Evolutionary conservation across 2,113 vertebrate species (phyloP).

Genomic region (Larimichthys crocea): DNA sequence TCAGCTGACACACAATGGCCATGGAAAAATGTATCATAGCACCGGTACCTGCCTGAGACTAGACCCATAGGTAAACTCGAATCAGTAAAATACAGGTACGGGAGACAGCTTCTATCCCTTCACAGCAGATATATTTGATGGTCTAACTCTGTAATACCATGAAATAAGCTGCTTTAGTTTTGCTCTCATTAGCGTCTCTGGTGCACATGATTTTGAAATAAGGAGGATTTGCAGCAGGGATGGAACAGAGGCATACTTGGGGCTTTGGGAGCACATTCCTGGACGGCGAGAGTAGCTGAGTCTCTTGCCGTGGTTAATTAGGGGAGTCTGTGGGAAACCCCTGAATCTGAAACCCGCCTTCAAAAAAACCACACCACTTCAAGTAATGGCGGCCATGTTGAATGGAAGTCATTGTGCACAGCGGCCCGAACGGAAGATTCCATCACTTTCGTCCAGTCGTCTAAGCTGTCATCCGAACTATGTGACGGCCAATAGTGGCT

Average conservation of each 20-base stretch:
- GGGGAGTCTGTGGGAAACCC: slow-evolving; percentile 79
- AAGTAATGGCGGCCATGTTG: slow-evolving; percentile 65
- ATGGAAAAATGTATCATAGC: slow-evolving; percentile 34
- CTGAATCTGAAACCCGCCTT: slow-evolving; percentile 64
- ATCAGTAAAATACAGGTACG: slow-evolving; percentile 34
- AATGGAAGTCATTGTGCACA: slow-evolving; percentile 77
- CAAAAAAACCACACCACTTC: slow-evolving; percentile 64
- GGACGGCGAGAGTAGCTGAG: slow-evolving; percentile 65
- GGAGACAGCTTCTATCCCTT: background rate
- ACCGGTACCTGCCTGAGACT: background rate
- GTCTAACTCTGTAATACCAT: background rate
- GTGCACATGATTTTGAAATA: slow-evolving; percentile 40
- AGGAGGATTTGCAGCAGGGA: slow-evolving; percentile 31
- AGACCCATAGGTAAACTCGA: slow-evolving; percentile 35
- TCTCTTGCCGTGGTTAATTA: slow-evolving; percentile 76
- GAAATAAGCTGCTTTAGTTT: slow-evolving; percentile 24
- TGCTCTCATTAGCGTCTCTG: slow-evolving; percentile 28
- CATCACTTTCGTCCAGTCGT: slow-evolving; percentile 50
- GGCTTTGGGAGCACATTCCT: slow-evolving; percentile 77
- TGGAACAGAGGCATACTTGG: slow-evolving; percentile 59
- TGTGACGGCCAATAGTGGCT: slow-evolving; percentile 28
- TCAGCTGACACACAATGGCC: slow-evolving; percentile 46
- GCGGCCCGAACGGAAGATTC: slow-evolving; percentile 73
- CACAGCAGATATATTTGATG: background rate
- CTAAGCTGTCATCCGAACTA: slow-evolving; percentile 17